Evolutionary conservation across 2,888 invertebrate genomes (phyloP).

Genomic region (Podabrus alpinus): DNA sequence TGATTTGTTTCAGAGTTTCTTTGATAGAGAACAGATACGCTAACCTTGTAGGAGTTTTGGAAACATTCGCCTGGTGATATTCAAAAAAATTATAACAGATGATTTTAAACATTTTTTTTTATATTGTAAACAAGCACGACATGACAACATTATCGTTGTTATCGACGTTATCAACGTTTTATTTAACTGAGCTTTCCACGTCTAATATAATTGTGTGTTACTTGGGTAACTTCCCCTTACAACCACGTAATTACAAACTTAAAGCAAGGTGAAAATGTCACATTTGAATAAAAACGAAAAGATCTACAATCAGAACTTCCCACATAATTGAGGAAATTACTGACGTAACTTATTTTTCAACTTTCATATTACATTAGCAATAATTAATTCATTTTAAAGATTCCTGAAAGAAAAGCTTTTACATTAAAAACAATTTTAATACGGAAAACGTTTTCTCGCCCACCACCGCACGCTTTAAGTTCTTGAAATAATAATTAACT

Average conservation of each 20-base stretch:
- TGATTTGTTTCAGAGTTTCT: too few species aligned
- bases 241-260: neutral
- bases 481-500: conserved; percentile 20
- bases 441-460: conserved; percentile 1
- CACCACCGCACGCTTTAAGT: conserved; percentile 4
- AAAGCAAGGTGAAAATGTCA: neutral
- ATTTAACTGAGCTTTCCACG: too few species aligned
- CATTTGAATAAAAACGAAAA: neutral
- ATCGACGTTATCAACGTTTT: too few species aligned
- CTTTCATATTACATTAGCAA: neutral
- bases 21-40: too few species aligned
- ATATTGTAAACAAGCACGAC: too few species aligned
- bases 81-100: too few species aligned
- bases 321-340: neutral
- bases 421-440: conserved; percentile 35
- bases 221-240: neutral
- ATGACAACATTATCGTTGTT: too few species aligned
- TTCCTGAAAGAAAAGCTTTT: conserved; percentile 32
- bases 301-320: too few species aligned
- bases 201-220: too few species aligned
- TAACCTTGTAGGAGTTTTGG: too few species aligned
- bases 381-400: conserved; percentile 4
- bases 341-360: neutral
- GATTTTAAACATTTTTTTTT: too few species aligned
- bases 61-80: too few species aligned